Conservation (phyloP, 2,797 vertebrate species). For the Odontamblyopus rebecca region DNA sequence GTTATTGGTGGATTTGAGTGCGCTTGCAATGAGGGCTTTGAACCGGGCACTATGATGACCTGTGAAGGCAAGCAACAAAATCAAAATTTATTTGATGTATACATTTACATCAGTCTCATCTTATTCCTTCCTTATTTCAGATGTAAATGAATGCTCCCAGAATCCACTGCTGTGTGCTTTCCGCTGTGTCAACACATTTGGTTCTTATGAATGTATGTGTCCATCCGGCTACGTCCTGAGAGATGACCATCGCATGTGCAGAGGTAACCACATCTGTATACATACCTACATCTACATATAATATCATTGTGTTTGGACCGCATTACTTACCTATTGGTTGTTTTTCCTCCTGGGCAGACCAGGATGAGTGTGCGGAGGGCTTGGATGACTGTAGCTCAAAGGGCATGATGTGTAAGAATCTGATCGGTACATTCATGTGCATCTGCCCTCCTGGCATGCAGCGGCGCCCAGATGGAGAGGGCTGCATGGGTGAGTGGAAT, state of each 20-base stretch:
- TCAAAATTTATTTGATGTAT: background rate
- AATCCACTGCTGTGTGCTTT: constrained; percentile 95
- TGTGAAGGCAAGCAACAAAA: constrained; percentile 84
- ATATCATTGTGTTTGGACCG: background rate
- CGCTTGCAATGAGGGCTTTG: constrained; percentile 88
- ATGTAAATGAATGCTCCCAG: constrained; percentile 90
- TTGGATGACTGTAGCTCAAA: constrained; percentile 87
- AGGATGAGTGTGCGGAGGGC: constrained; percentile 89
- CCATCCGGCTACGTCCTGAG: constrained; percentile 87
- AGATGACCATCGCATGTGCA: constrained; percentile 91
- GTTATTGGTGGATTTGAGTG: constrained; percentile 92
- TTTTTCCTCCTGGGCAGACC: constrained; percentile 71
- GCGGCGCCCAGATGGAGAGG: constrained; percentile 84
- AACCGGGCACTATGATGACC: constrained; percentile 91
- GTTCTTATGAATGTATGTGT: constrained; percentile 92
- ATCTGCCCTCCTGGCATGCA: constrained; percentile 90
- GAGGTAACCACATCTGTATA: constrained; percentile 73
- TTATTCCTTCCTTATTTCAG: constrained; percentile 60
- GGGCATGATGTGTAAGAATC: constrained; percentile 94
- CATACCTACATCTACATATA: background rate
- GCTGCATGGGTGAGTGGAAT: constrained; percentile 87
- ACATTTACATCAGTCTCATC: background rate
- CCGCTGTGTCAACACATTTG: constrained; percentile 93
- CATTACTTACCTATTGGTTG: background rate
- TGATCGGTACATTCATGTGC: constrained; percentile 92